Percentiles rank a stretch among this genome's conserved stretches.
These are phyloP conservation scores for Smutsia gigantea DNA, from an alignment of 2,797 vertebrate genomes.

Conservation along the genomic window DNA sequence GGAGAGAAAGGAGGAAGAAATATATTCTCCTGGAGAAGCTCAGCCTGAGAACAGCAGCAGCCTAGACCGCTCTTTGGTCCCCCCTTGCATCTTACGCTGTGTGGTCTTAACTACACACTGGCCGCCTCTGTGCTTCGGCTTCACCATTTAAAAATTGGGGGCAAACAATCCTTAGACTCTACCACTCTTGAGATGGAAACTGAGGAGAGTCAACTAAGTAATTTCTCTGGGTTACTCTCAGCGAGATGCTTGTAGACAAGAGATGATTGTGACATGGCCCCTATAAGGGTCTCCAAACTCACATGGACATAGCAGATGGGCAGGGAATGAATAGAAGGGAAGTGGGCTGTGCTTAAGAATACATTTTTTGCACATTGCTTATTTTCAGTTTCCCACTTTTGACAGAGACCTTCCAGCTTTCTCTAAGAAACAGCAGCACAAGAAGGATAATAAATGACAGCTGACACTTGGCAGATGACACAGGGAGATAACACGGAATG, in stretches of 20 bases:
- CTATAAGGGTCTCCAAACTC: neutral
- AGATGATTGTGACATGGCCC: rapidly evolving
- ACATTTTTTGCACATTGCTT: neutral
- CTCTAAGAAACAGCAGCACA: neutral
- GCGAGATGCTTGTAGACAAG: neutral
- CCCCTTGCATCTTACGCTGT: neutral
- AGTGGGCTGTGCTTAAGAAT: rapidly evolving
- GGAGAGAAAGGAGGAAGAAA: neutral
- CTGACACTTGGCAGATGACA: neutral
- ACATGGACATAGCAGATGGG: neutral
- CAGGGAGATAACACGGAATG: neutral
- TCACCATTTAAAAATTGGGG: neutral
- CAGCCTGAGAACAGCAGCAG: neutral
- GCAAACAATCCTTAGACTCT: neutral
- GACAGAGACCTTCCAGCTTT: neutral
- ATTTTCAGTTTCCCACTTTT: neutral
- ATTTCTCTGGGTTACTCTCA: neutral
- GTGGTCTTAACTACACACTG: neutral
- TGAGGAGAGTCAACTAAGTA: neutral
- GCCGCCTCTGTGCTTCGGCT: neutral
- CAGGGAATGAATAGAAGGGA: neutral
- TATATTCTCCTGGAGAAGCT: neutral
- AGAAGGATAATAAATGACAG: neutral
- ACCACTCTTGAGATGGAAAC: neutral
- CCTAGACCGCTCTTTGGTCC: rapidly evolving